phyloP scores from a whole-genome alignment of 53 echinoderm and acorn worm species.

The Holothuria leucospilota region DNA sequence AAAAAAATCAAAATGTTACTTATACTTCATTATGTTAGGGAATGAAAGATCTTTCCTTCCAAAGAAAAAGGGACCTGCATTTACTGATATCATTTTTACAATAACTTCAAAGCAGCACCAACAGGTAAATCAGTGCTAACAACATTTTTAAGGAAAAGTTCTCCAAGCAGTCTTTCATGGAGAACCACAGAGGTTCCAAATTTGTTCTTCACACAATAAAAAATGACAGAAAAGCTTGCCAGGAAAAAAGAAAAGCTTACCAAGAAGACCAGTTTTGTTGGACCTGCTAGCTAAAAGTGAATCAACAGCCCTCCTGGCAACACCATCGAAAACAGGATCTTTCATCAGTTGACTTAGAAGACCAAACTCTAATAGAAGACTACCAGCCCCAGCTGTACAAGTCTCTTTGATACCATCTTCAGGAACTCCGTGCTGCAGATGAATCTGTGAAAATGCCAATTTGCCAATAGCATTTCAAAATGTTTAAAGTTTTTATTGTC shows the following conservation, averaged over 20 bases:
- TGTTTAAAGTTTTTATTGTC: not conserved
- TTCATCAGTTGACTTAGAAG: conserved; percentile 78
- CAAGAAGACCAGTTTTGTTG: conserved; percentile 85
- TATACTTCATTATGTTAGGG: not conserved
- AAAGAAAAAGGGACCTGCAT: no score
- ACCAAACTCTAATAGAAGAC: conserved; percentile 95
- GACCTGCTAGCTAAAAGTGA: conserved; percentile 71
- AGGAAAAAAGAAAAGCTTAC: conserved; percentile 46
- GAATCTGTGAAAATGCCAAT: conserved; percentile 59
- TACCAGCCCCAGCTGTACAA: conserved; percentile 95
- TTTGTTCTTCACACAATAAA: no score
- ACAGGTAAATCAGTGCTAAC: no score
- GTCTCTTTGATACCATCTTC: conserved; percentile 76
- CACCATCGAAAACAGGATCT: conserved; percentile 86
- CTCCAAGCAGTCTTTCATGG: no score
- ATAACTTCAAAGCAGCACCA: no score
- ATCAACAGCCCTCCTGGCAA: conserved; percentile 80
- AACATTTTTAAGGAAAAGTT: no score
- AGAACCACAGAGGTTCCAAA: no score
- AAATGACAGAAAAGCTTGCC: no score
- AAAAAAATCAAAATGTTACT: not conserved
- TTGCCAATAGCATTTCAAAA: not conserved
- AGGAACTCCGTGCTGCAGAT: conserved; percentile 83
- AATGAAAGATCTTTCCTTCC: no score
- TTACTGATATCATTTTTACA: no score